These are phyloP conservation scores for Dione vanillae DNA, from an alignment of 2,888 invertebrate genomes.

Conservation along the genomic window DNA sequence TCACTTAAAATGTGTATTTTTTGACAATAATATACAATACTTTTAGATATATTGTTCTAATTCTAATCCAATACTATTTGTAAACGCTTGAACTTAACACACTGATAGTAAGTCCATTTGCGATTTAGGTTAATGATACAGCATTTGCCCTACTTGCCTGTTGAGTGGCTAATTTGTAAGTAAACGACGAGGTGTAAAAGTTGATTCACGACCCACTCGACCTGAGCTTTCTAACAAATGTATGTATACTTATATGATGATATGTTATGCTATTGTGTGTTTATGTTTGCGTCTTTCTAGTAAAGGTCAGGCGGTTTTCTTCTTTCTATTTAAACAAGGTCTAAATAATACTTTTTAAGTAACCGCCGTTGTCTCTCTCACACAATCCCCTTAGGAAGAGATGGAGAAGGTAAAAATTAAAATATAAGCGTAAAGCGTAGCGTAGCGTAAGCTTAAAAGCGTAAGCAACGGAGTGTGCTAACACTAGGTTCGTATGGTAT, in stretches of 20 bases:
- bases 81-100: background rate
- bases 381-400: no score
- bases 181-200: slow-evolving; percentile 26
- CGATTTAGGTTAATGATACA: slow-evolving; percentile 39
- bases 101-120: slow-evolving; percentile 8
- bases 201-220: slow-evolving; percentile 34
- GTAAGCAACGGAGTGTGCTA: no score
- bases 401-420: no score
- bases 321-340: no score
- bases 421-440: no score
- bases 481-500: no score
- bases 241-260: background rate
- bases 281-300: no score
- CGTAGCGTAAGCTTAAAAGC: no score
- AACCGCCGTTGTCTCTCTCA: no score
- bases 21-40: background rate
- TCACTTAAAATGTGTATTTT: no score
- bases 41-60: background rate
- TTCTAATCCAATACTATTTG: background rate
- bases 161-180: slow-evolving; percentile 36
- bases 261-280: background rate
- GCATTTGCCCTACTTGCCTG: slow-evolving; percentile 30
- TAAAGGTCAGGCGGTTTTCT: no score
- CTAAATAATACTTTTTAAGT: no score
- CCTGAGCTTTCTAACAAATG: slow-evolving; percentile 26